Evolutionary conservation across 2,797 vertebrate genomes (phyloP), one percentile per base, ranked within the genome.

Genomic region (Artibeus jamaicensis): DNA sequence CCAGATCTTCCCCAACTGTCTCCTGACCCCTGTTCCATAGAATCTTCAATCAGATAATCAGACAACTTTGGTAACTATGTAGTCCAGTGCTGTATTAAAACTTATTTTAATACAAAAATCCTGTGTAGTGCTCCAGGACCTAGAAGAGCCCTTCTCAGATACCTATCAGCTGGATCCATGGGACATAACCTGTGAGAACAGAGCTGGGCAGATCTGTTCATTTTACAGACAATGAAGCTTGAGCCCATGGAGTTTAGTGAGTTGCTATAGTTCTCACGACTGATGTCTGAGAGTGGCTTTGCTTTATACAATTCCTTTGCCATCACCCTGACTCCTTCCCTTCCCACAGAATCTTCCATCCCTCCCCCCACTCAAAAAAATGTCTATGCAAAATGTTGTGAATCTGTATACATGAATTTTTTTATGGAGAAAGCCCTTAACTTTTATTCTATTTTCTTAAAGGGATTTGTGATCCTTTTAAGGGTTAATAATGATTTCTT

Each of bases 401-500:
- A 89, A n/a, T 83, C 3, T 19, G 10, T 44, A 68, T 73, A 32
- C 39, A 44, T 9, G 4, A 4, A 3, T 91, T 89, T 92, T 94
- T 81, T 42, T 37, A 14, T 29, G 34, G 39, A 93, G 81, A 94
- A 87, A 5, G 5, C 37, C 24, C 3, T 3, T 59, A 92, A 34
- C 26, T 91, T 86, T 53, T 87, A 79, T 57, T 44, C 87, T 44
- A 93, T 71, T 84, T 24, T 85, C 48, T 91, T 77, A 91, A 93
- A 96, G 55, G 48, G 62, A 26, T 46, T 46, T 89, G 46, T 89
- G 74, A 84, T n/a, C 78, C 29, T 53, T 53, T 65, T 71, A 93
- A 88, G 22, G 48, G 70, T 94, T 94, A 93, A 93, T 73, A 93
- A 91, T 94, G 32, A 90, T 88, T 93, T 93, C 26, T 37, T 86